A percentile compares a stretch with the other conserved stretches of the same genome.
These are phyloP conservation scores for Halesus radiatus DNA, from an alignment of 1,140 invertebrate species.

Conservation along the genomic window DNA sequence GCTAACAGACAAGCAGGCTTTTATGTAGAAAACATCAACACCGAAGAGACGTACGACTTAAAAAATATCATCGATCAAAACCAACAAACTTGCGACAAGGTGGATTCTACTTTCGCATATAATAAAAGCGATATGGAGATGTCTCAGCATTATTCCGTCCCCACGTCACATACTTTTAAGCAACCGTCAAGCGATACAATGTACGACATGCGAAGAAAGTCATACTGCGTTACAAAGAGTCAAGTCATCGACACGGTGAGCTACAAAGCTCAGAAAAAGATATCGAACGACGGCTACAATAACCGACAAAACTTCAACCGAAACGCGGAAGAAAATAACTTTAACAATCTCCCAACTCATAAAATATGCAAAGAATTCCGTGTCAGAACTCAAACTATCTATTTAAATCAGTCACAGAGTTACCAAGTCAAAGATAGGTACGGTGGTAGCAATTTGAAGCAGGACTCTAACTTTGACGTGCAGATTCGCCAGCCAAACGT, in stretches of 20 bases:
- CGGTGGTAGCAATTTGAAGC: neutral
- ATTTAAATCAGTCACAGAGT: neutral
- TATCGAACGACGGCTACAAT: neutral
- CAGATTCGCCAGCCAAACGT: neutral
- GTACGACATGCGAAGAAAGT: slow-evolving; percentile 25
- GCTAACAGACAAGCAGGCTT: neutral
- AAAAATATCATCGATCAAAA: slow-evolving; percentile 15
- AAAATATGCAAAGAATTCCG: slow-evolving; percentile 1
- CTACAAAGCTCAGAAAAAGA: neutral
- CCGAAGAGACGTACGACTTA: neutral
- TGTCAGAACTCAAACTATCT: slow-evolving; percentile 4
- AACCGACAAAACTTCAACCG: neutral
- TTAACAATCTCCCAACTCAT: neutral
- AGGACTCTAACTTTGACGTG: neutral
- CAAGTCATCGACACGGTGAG: neutral
- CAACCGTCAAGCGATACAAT: slow-evolving; percentile 11
- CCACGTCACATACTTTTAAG: slow-evolving; percentile 8
- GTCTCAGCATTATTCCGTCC: neutral
- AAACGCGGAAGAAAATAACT: neutral
- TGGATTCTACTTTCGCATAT: neutral
- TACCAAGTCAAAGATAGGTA: slow-evolving; percentile 1
- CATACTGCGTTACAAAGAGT: slow-evolving; percentile 9
- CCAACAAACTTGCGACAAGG: neutral
- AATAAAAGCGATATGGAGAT: slow-evolving; percentile 18
- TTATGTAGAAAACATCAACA: neutral